Conservation (phyloP, 1,140 invertebrate genomes). For the Heliconius melpomene region DNA sequence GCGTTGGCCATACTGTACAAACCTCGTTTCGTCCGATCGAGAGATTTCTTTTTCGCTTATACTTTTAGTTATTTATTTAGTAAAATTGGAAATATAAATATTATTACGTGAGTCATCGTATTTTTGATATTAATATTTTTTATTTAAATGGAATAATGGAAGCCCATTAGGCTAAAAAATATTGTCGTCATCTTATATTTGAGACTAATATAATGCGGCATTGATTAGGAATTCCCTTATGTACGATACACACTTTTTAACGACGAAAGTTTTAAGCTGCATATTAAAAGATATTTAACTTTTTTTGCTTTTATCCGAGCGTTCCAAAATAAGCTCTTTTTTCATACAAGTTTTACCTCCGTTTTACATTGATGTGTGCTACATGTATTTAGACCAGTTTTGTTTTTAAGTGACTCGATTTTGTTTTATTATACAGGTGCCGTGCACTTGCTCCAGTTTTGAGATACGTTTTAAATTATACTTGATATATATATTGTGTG, state of each 20-base stretch:
- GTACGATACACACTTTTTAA: not conserved
- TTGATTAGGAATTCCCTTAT: not conserved
- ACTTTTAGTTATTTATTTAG: not conserved
- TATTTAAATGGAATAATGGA: not conserved
- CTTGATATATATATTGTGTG: constrained; percentile 21
- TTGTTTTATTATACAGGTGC: constrained; percentile 30
- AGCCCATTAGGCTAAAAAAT: not conserved
- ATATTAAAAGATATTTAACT: not conserved
- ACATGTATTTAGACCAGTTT: constrained; percentile 35
- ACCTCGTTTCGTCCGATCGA: not conserved
- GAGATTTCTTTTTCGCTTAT: not conserved
- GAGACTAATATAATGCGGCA: not conserved
- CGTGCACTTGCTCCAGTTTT: constrained; percentile 33
- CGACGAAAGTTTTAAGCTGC: not conserved
- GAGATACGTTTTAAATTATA: constrained; percentile 17
- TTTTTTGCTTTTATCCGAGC: not conserved
- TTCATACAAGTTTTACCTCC: not conserved
- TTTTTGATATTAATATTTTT: not conserved
- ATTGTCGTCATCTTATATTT: not conserved
- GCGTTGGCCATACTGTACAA: not conserved
- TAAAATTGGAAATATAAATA: not conserved
- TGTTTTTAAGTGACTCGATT: constrained; percentile 15
- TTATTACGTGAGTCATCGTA: not conserved
- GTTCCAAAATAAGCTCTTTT: not conserved
- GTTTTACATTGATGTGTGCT: constrained; percentile 21